These are phyloP conservation scores for Serranus cabrilla DNA, from an alignment of 2,797 vertebrate genomes.

Conservation along the genomic window DNA sequence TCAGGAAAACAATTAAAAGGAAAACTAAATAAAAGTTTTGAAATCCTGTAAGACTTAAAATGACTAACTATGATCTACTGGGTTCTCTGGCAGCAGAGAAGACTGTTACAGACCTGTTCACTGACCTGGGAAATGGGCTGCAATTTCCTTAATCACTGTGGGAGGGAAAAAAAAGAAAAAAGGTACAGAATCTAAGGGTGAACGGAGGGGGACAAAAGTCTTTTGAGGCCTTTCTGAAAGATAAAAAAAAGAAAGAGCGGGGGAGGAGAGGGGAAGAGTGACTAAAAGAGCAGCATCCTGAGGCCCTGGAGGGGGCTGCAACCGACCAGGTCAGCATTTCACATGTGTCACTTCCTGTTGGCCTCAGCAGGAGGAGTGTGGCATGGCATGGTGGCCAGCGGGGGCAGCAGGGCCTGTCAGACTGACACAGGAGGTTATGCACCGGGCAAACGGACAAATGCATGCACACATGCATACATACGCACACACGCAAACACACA, in stretches of 20 bases:
- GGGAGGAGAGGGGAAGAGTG: constrained; percentile 40
- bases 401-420: constrained; percentile 75
- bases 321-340: constrained; percentile 85
- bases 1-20: not conserved
- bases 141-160: constrained; percentile 68
- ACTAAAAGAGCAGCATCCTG: constrained; percentile 78
- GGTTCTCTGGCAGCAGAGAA: constrained; percentile 40
- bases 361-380: constrained; percentile 72
- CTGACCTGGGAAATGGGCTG: constrained; percentile 75
- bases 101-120: constrained; percentile 61
- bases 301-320: constrained; percentile 65
- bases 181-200: constrained; percentile 32
- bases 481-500: constrained; percentile 6
- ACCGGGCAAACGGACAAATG: constrained; percentile 62
- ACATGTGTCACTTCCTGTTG: constrained; percentile 82
- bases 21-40: constrained; percentile 18
- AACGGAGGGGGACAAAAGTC: constrained; percentile 44
- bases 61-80: constrained; percentile 46
- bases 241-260: constrained; percentile 7
- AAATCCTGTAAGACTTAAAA: constrained; percentile 36
- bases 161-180: constrained; percentile 20
- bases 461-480: constrained; percentile 31
- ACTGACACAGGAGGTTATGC: constrained; percentile 81
- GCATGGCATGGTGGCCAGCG: constrained; percentile 71
- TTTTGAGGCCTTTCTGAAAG: constrained; percentile 49